A percentile compares a stretch with the other conserved stretches of the same genome.
Evolutionary conservation across 2,888 invertebrate species (phyloP).

Genomic region (Limnephilus marmoratus): DNA sequence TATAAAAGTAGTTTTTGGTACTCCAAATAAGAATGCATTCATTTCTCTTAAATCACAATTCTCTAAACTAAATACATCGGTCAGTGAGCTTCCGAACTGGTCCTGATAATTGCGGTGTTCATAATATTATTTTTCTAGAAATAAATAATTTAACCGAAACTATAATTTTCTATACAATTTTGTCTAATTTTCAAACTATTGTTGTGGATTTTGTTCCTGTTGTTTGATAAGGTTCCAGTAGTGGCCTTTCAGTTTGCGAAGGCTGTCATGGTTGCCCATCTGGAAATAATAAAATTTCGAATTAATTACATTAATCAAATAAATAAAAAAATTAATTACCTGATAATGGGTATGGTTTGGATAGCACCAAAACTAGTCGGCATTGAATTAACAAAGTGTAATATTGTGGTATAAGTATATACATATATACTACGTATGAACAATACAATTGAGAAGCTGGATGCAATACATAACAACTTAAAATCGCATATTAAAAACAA

Average conservation of each 20-base stretch:
- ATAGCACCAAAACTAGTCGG: no score
- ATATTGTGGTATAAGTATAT: no score
- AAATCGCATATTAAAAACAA: no score
- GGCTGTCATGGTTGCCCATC: slow-evolving; percentile 90
- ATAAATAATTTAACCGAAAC: background rate
- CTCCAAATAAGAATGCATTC: background rate
- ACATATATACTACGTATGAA: no score
- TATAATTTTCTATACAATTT: background rate
- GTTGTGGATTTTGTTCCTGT: slow-evolving; percentile 77
- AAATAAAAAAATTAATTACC: no score
- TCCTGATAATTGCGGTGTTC: background rate
- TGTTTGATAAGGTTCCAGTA: slow-evolving; percentile 92
- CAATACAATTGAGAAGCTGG: no score
- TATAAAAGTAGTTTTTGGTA: background rate
- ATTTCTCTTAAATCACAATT: background rate
- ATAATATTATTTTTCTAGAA: background rate
- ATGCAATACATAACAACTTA: no score
- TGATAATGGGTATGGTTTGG: no score
- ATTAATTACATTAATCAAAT: background rate
- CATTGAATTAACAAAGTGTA: no score
- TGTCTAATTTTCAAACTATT: slow-evolving; percentile 36
- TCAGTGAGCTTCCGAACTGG: background rate
- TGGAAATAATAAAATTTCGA: slow-evolving; percentile 70
- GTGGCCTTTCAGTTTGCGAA: slow-evolving; percentile 87
- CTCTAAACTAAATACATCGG: background rate